These are phyloP conservation scores for Macropis europaea DNA, from an alignment of 2,888 invertebrate genomes.

Conservation along the genomic window DNA sequence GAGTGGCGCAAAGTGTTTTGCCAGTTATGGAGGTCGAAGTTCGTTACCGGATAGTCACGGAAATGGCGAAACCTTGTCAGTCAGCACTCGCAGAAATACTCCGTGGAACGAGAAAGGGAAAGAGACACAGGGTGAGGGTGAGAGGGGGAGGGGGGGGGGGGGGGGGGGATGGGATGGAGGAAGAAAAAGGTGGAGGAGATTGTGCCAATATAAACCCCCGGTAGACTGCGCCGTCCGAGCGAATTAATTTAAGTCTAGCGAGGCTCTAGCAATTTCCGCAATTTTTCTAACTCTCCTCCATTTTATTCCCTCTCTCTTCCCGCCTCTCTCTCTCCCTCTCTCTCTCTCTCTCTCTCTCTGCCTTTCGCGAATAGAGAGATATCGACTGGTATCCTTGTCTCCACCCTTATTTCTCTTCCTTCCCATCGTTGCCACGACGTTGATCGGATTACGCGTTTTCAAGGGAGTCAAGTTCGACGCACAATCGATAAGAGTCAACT, in stretches of 20 bases:
- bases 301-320: conserved; percentile 26
- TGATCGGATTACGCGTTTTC: conserved; percentile 66
- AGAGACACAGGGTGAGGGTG: too few species aligned
- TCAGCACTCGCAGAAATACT: conserved; percentile 59
- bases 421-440: conserved; percentile 35
- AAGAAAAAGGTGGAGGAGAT: conserved; percentile 23
- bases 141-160: neutral
- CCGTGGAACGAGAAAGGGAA: conserved; percentile 27
- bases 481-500: conserved; percentile 27
- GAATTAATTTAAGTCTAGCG: conserved; percentile 73
- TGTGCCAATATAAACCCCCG: conserved; percentile 58
- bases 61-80: conserved; percentile 68
- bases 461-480: conserved; percentile 31
- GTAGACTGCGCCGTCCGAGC: conserved; percentile 61
- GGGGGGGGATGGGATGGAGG: neutral
- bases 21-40: conserved; percentile 64
- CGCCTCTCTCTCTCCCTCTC: neutral
- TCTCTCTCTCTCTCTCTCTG: neutral
- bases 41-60: conserved; percentile 66
- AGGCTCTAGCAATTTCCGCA: conserved; percentile 69
- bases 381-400: neutral
- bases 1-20: conserved; percentile 57
- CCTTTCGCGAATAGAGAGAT: neutral
- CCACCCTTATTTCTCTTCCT: neutral
- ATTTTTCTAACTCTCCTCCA: conserved; percentile 65